Percentiles rank a stretch among this genome's conserved stretches.
Conservation (phyloP, 92 coral and sea anemone genomes). For the Heteractis magnifica region DNA sequence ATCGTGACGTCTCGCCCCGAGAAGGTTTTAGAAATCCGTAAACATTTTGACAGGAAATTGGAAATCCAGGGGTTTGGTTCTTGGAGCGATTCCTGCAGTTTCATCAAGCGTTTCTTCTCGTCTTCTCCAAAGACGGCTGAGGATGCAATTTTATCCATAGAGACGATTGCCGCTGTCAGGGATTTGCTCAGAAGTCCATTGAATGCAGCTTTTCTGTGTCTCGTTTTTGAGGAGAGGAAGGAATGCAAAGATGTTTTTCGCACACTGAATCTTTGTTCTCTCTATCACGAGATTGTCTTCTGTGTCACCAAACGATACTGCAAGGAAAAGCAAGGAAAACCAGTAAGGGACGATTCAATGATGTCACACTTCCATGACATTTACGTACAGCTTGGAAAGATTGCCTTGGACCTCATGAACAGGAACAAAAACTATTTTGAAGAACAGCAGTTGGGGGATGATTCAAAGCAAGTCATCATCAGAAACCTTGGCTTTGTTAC, state of each 20-base stretch:
- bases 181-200: constrained; percentile 3
- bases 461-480: not conserved
- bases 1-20: not conserved
- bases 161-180: not conserved
- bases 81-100: not conserved
- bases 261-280: not conserved
- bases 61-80: constrained; percentile 5
- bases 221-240: not conserved
- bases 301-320: not conserved
- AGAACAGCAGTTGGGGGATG: not conserved
- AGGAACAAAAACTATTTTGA: not conserved
- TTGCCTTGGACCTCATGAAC: not conserved
- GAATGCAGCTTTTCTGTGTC: constrained; percentile 1
- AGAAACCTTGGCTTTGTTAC: not conserved
- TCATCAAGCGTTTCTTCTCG: not conserved
- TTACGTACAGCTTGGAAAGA: not conserved
- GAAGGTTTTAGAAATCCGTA: constrained; percentile 1
- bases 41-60: not conserved
- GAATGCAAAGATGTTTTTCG: not conserved
- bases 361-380: not conserved
- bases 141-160: constrained; percentile 1
- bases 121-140: not conserved
- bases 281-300: not conserved
- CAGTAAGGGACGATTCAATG: not conserved
- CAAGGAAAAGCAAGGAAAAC: not conserved